These are phyloP conservation scores for Melitaea cinxia DNA, from an alignment of 1,140 invertebrate species.

Conservation along the genomic window DNA sequence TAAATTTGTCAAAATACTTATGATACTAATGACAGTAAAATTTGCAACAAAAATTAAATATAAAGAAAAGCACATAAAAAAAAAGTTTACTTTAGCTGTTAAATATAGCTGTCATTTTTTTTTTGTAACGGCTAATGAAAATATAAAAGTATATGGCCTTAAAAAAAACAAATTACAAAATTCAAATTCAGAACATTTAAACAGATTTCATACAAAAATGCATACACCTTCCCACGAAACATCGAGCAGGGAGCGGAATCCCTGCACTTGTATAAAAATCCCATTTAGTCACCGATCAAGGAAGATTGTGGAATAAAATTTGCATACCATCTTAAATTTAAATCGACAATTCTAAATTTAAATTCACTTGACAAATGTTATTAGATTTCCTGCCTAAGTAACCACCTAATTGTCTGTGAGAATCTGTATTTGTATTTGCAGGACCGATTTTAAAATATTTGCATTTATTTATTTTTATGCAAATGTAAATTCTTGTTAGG, in stretches of 20 bases:
- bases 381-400: constrained; percentile 47
- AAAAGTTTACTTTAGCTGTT: too few relatives aligned
- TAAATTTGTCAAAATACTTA: too few relatives aligned
- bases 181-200: constrained; percentile 7
- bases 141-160: too few relatives aligned
- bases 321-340: constrained; percentile 49
- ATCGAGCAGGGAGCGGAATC: constrained; percentile 37
- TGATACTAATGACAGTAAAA: too few relatives aligned
- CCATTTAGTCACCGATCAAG: constrained; percentile 62
- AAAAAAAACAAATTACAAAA: too few relatives aligned
- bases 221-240: constrained; percentile 37
- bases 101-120: too few relatives aligned
- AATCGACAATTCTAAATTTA: constrained; percentile 62
- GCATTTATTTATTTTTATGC: constrained; percentile 5
- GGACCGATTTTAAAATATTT: constrained; percentile 1
- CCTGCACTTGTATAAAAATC: constrained; percentile 65
- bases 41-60: too few relatives aligned
- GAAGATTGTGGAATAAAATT: constrained; percentile 57
- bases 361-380: constrained; percentile 68
- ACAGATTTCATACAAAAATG: constrained; percentile 8
- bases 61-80: too few relatives aligned
- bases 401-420: constrained; percentile 59
- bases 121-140: too few relatives aligned
- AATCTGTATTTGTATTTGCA: constrained; percentile 30
- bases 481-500: constrained; percentile 22